A percentile compares a stretch with the other conserved stretches of the same genome.
Evolutionary conservation across 2,888 invertebrate species (phyloP).

Genomic region (Poecilobothrus nobilitatus): DNA sequence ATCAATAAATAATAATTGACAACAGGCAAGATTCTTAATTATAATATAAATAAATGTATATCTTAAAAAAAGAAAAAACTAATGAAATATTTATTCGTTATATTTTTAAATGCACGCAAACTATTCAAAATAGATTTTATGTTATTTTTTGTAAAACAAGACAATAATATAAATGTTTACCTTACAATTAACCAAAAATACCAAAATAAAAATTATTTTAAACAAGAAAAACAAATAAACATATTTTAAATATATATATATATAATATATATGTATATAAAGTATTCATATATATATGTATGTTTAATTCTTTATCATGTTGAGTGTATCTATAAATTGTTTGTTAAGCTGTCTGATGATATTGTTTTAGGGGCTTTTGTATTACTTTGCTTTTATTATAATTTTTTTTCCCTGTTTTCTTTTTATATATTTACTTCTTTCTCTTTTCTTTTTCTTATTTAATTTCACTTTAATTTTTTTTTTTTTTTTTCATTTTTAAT

Average conservation of each 20-base stretch:
- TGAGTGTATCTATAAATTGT: conserved; percentile 1
- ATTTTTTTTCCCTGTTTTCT: neutral
- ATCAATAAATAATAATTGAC: too few relatives aligned
- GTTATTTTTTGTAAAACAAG: too few relatives aligned
- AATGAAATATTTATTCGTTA: too few relatives aligned
- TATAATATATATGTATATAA: neutral
- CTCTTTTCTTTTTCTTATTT: neutral
- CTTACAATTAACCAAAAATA: neutral
- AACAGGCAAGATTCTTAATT: too few relatives aligned
- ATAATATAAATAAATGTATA: too few relatives aligned
- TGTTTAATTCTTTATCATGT: neutral
- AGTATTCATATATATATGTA: neutral
- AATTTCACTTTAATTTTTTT: neutral
- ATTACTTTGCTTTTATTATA: neutral
- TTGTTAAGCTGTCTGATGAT: conserved; percentile 6
- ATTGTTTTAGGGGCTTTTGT: conserved; percentile 5
- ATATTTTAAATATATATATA: neutral
- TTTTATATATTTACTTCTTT: neutral
- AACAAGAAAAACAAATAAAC: neutral
- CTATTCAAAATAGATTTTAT: too few relatives aligned
- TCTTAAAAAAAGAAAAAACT: too few relatives aligned
- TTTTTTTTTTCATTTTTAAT: neutral
- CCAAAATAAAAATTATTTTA: neutral
- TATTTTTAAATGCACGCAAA: too few relatives aligned
- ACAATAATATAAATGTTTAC: neutral